phyloP scores from a whole-genome alignment of 2,113 vertebrate species.

The Perca flavescens region DNA sequence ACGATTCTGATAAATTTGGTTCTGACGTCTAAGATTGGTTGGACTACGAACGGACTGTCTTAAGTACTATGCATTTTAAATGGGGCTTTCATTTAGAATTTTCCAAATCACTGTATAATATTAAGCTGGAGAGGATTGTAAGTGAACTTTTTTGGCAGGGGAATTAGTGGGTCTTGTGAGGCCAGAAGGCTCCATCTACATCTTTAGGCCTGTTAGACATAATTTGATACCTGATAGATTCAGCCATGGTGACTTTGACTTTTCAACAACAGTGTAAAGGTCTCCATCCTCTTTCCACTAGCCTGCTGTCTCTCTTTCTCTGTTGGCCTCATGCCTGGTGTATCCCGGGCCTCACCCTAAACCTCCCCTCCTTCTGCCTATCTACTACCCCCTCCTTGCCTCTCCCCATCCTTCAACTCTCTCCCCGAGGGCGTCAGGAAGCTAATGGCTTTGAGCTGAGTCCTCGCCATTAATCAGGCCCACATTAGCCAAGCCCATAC shows the following conservation, averaged over 20 bases:
- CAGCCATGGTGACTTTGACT: conserved; percentile 33
- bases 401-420: conserved; percentile 40
- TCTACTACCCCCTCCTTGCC: conserved; percentile 7
- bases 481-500: conserved; percentile 64
- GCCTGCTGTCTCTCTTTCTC: conserved; percentile 7
- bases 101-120: conserved; percentile 29
- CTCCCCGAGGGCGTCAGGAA: conserved; percentile 50
- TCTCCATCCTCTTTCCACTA: not conserved
- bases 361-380: not conserved
- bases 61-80: conserved; percentile 29
- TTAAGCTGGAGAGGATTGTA: conserved; percentile 28
- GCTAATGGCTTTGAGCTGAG: conserved; percentile 69
- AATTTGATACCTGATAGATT: conserved; percentile 49
- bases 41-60: conserved; percentile 19
- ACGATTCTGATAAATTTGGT: not conserved
- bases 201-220: conserved; percentile 36
- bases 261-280: conserved; percentile 1
- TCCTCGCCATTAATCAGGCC: conserved; percentile 70
- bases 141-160: conserved; percentile 7
- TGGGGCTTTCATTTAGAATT: conserved; percentile 16
- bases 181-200: conserved; percentile 20
- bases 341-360: conserved; percentile 15
- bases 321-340: conserved; percentile 33
- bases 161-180: conserved; percentile 8
- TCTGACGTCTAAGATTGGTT: conserved; percentile 23